Percentiles rank a stretch among this genome's conserved stretches.
phyloP scores from a whole-genome alignment of 2,797 vertebrate genomes.

The Parauchenoglanis ngamensis region DNA sequence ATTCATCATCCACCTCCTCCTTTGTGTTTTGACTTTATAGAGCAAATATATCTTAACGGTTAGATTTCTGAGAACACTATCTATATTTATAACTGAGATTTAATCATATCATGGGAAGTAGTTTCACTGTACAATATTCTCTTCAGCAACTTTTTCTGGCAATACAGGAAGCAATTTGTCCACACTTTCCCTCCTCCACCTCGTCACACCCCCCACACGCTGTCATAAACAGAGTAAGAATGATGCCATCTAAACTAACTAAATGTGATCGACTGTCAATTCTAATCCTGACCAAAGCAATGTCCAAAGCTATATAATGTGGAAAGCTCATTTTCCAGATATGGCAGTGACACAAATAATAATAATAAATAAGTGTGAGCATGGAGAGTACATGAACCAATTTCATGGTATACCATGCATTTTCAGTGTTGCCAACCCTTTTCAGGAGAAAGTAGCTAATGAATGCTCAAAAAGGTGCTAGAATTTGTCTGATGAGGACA shows the following conservation, averaged over 20 bases:
- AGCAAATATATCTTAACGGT: background rate
- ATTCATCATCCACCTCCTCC: background rate
- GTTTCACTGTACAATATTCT: background rate
- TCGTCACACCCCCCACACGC: conserved; percentile 3
- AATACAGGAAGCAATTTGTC: conserved; percentile 14
- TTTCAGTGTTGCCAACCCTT: background rate
- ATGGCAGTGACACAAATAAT: conserved; percentile 8
- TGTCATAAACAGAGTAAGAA: conserved; percentile 12
- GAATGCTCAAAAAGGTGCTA: background rate
- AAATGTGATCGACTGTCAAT: conserved; percentile 39
- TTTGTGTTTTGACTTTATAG: background rate
- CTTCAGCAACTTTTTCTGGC: background rate
- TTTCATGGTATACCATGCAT: background rate
- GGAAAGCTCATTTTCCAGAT: background rate
- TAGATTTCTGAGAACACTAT: background rate
- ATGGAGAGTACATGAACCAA: background rate
- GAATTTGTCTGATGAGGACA: background rate
- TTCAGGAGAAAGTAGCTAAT: background rate
- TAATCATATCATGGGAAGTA: background rate
- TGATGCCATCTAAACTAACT: conserved; percentile 29
- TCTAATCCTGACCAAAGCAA: conserved; percentile 24
- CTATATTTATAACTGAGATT: background rate
- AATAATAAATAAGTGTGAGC: background rate
- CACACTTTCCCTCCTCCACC: background rate
- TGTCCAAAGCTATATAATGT: background rate